phyloP scores from a whole-genome alignment of 1,140 invertebrate genomes.

The Drosophila watanabei region DNA sequence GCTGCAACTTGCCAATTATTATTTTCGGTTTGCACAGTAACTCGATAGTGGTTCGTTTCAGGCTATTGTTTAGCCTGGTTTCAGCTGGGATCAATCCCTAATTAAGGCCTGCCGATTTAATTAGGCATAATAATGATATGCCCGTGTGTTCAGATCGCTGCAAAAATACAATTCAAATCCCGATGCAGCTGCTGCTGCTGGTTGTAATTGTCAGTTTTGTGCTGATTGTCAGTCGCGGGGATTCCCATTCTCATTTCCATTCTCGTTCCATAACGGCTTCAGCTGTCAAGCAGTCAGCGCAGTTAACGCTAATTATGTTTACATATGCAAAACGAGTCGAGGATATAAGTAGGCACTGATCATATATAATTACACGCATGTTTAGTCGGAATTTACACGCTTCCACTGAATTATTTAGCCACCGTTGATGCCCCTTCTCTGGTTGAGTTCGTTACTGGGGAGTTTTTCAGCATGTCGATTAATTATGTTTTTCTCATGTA shows the following conservation, averaged over 20 bases:
- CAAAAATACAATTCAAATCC: background rate
- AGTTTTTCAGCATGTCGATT: background rate
- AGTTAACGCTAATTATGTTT: slow-evolving; percentile 51
- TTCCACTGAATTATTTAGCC: slow-evolving; percentile 28
- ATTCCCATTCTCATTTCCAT: background rate
- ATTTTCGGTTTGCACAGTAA: background rate
- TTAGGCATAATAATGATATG: background rate
- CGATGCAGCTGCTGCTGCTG: background rate
- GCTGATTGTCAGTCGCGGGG: slow-evolving; percentile 13
- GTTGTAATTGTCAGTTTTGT: slow-evolving; percentile 25
- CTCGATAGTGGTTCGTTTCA: background rate
- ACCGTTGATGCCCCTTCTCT: background rate
- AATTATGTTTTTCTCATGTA: background rate
- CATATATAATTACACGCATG: slow-evolving; percentile 36
- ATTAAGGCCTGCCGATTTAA: background rate
- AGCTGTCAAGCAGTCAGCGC: slow-evolving; percentile 36
- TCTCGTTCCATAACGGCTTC: background rate
- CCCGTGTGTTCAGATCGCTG: background rate
- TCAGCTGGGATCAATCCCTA: background rate
- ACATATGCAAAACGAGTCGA: slow-evolving; percentile 47
- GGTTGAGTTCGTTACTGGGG: background rate
- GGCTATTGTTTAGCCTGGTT: background rate
- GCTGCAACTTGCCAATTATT: background rate
- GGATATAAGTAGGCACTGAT: slow-evolving; percentile 2
- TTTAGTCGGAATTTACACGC: slow-evolving; percentile 53